Evolutionary conservation across 2,888 invertebrate species (phyloP).

Genomic region (Sinotaia quadrata): DNA sequence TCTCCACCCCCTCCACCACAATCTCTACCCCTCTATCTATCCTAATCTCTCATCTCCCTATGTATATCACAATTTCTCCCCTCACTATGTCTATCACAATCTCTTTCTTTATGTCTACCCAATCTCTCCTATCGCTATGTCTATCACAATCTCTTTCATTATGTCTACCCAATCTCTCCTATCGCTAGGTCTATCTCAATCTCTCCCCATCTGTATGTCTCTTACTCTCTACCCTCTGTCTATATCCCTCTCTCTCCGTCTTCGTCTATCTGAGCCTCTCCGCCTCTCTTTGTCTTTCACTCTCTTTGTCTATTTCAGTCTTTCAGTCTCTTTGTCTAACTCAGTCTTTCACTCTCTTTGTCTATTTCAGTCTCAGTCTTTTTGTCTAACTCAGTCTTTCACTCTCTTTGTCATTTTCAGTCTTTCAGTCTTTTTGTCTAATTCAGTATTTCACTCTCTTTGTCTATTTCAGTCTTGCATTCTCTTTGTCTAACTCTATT

Average conservation of each 20-base stretch:
- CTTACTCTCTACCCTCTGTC: not conserved
- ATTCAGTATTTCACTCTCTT: not conserved
- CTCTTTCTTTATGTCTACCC: not conserved
- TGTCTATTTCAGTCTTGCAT: conserved; percentile 1
- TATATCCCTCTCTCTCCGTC: not conserved
- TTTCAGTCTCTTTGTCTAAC: not conserved
- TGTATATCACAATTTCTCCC: not conserved
- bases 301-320: conserved; percentile 2
- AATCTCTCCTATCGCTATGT: not conserved
- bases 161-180: not conserved
- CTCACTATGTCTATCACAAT: conserved; percentile 3
- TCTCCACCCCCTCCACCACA: not conserved
- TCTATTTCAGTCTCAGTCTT: not conserved
- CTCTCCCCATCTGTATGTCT: not conserved
- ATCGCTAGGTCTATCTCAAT: not conserved
- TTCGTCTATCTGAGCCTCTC: not conserved
- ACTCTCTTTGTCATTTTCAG: conserved; percentile 9
- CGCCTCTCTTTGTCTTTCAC: not conserved
- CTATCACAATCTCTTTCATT: not conserved
- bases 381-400: conserved; percentile 5
- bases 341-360: conserved; percentile 22
- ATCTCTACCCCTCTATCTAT: conserved; percentile 8
- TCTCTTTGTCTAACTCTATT: conserved; percentile 4
- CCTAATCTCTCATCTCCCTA: not conserved
- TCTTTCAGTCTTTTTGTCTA: conserved; percentile 15